Evolutionary conservation across 1,140 invertebrate genomes (phyloP), one percentile per base, ranked within the genome.

Genomic region (Cotesia chilonis): DNA sequence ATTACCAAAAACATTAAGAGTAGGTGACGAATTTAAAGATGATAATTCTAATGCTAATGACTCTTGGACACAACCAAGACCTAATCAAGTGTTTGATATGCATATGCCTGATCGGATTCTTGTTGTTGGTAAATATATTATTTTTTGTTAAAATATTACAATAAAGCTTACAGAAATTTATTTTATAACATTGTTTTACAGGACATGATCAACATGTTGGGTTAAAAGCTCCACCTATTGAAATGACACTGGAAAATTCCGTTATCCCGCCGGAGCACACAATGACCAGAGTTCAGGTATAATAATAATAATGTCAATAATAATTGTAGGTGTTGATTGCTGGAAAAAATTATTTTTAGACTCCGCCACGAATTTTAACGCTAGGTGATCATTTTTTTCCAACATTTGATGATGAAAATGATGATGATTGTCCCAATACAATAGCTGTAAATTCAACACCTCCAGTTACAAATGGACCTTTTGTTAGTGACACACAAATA

Each of bases 41-140:
- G 91, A 93, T 41, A 87, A 89, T 73, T 73, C 88, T 37, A 81
- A 84, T 64, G 88, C 87, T 41, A 92, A 91, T 84, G 89, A 89
- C 37, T 86, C 84, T 38, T 94, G 92, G 92, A 90, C 89, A 78
- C 90, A 91, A 67, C 61, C 80, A 41, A 55, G 75, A 78, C 82
- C 83, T 10, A 87, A 87, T 81, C 92, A 94, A 75, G 93, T 93
- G 86, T 91, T 93, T 83, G 91, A 94, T 74, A 97, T 96, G 95
- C 92, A 92, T 81, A 95, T 97, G 37, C 95, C 95, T n/a, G 95
- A 96, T 77, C 89, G 94, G 80, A 96, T 97, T 84, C 88, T 96
- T 74, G 94, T 96, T 66, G 89, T 92, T 77, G 95, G 90, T 91
- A 83, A 82, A 81, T 81, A 64, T 64, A 65, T n/a, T 17, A 17